These are phyloP conservation scores for Aphaenogaster floridana DNA, from an alignment of 1,140 invertebrate species.

Conservation along the genomic window DNA sequence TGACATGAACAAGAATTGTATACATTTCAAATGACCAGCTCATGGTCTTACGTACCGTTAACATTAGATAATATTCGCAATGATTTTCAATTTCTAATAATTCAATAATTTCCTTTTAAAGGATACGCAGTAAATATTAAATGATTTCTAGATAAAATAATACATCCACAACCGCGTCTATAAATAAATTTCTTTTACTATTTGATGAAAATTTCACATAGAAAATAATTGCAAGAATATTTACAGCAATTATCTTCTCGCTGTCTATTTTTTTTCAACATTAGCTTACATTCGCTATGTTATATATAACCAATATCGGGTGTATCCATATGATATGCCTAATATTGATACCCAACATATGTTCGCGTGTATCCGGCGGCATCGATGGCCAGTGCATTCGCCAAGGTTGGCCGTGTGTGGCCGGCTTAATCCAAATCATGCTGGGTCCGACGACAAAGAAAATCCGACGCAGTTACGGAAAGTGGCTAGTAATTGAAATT, in stretches of 20 bases:
- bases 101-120: background rate
- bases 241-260: background rate
- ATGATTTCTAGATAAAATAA: background rate
- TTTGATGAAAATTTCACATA: background rate
- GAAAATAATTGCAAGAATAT: background rate
- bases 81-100: background rate
- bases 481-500: conserved; percentile 61
- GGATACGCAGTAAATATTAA: background rate
- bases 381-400: background rate
- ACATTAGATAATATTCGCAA: background rate
- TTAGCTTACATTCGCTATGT: background rate
- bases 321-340: background rate
- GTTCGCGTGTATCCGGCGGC: background rate
- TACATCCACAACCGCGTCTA: background rate
- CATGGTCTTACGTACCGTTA: background rate
- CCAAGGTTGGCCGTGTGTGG: background rate
- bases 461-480: conserved; percentile 43
- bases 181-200: background rate
- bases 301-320: background rate
- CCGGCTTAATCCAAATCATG: conserved; percentile 48
- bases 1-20: background rate
- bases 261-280: background rate
- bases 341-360: background rate
- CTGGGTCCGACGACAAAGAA: conserved; percentile 47
- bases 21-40: no score